Evolutionary conservation across 2,113 vertebrate species (phyloP), one percentile per base, ranked within the genome.

Genomic region (Melanotaenia duboulayi): DNA sequence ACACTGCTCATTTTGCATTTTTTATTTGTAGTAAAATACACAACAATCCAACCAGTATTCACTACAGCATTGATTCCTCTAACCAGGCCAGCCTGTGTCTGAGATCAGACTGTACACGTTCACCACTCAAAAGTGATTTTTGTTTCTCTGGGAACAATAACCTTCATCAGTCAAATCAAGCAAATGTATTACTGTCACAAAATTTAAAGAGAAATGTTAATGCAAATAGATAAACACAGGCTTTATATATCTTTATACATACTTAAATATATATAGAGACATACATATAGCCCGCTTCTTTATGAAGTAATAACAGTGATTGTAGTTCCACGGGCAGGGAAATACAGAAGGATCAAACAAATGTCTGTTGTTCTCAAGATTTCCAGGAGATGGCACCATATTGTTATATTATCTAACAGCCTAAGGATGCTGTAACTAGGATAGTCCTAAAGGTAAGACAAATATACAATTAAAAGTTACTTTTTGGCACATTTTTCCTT

Each of bases 341-440:
- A 87, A 89, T 82, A 85, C 80, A 86, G 78, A 80, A 89, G 76
- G 71, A 89, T 82, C 83, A 86, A 91, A 83, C 76, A 89, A 89
- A 91, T 90, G 84, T 91, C 84, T 90, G 89, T 92, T 90, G 89
- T 92, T 92, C 92, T 94, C 91, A 94, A 94, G 90, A 94, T 93
- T 93, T 91, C 91, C 94, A 94, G 93, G 93, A 94, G 92, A 93
- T 93, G 93, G 93, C 94, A 94, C 93, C 91, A 93, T 92, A 93
- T 92, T 93, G 91, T 92, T 57, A 67, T 79, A 67, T 49, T 25
- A 79, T 93, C 86, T 87, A 92, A 93, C 91, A 92, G 92, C 90
- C 78, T 83, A 87, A 87, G 88, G 91, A 87, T 74, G 89, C 89
- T 88, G 84, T 77, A 91, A 91, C 86, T 91, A 91, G 90, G 89